Base-by-base conservation (phyloP, 92 coral and sea anemone genomes). In the Parazoanthus darwini region DNA sequence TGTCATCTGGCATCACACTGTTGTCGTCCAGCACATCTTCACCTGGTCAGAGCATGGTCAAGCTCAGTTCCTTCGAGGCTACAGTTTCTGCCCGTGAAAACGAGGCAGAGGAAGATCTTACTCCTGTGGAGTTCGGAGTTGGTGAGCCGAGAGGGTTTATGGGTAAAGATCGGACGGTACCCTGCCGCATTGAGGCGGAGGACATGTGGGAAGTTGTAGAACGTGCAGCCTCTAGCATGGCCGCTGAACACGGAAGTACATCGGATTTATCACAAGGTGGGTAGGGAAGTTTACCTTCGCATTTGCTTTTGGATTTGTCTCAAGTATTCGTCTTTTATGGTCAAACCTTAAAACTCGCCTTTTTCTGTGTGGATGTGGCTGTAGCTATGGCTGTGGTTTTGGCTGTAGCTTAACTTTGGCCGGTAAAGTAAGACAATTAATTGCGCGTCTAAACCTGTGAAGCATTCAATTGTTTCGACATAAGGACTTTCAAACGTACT, bases 1-100 rank as follows among this genome's bases (percentile, higher is more conserved):
- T 89, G 36, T 89, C 91, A 58, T 94, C 93, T 26, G 74, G 89
- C 35, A 79, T 51, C 78, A 79, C 93, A 66, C 92, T 92, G 44
- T 83, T 86, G 87, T 90, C 90, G 56, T 86, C 92, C 38, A 59
- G 90, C 43, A 88, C 86, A 74, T 58, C 89, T 6, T 92, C 96
- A 29, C 93, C 93, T 51, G 83, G 74, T 15, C 42, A 8, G 15
- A 83, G 33, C 44, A 90, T 73, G 33, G 79, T 51, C 46, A 66
- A 63, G 74, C 86, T 63, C 8, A 81, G 77, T 43, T 85, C 79
- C 9, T 20, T 76, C 29, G 82, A 65, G 15, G 54, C 43, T 42
- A n/a, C 85, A 46, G 90, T 88, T 18, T 48, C 90, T 56, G 68
- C 42, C 50, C 13, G 81, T 36, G 78, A 67, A 33, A 91, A 39